Evolutionary conservation across 2,113 vertebrate species (phyloP).

Genomic region (Mobula hypostoma): DNA sequence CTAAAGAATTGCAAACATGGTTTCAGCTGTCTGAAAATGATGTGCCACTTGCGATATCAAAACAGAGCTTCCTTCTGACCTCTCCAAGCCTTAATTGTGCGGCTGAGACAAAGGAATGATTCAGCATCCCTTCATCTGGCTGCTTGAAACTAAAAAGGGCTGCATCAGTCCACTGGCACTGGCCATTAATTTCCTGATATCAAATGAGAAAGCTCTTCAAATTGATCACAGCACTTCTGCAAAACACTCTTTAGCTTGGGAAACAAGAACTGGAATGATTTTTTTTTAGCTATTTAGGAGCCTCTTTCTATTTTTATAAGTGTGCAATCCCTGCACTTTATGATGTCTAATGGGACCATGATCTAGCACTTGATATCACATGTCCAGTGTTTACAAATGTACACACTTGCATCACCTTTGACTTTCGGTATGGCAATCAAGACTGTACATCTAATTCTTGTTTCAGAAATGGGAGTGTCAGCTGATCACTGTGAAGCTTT

Average conservation of each 20-base stretch:
- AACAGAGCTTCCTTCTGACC: slow-evolving; percentile 59
- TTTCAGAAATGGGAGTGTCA: background rate
- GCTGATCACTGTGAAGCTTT: background rate
- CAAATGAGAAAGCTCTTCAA: slow-evolving; percentile 60
- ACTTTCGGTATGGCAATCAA: background rate
- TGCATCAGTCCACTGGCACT: slow-evolving; percentile 47
- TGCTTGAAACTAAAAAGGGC: slow-evolving; percentile 55
- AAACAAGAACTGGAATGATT: slow-evolving; percentile 7
- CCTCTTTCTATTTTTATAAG: background rate
- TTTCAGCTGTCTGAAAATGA: slow-evolving; percentile 45
- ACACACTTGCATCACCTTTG: slow-evolving; percentile 8
- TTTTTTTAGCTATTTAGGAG: background rate
- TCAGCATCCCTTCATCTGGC: slow-evolving; percentile 58
- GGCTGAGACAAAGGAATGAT: slow-evolving; percentile 56
- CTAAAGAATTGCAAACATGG: slow-evolving; percentile 47
- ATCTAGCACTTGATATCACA: background rate
- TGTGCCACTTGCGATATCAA: slow-evolving; percentile 53
- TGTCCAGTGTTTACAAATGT: slow-evolving; percentile 7
- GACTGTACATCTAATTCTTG: background rate
- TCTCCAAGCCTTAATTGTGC: slow-evolving; percentile 50
- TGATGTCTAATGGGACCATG: background rate
- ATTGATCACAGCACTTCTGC: slow-evolving; percentile 56
- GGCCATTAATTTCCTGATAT: slow-evolving; percentile 55
- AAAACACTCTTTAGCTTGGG: slow-evolving; percentile 7
- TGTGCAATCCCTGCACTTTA: background rate